Conservation (phyloP, 2,797 vertebrate genomes). For the Manis pentadactyla region DNA sequence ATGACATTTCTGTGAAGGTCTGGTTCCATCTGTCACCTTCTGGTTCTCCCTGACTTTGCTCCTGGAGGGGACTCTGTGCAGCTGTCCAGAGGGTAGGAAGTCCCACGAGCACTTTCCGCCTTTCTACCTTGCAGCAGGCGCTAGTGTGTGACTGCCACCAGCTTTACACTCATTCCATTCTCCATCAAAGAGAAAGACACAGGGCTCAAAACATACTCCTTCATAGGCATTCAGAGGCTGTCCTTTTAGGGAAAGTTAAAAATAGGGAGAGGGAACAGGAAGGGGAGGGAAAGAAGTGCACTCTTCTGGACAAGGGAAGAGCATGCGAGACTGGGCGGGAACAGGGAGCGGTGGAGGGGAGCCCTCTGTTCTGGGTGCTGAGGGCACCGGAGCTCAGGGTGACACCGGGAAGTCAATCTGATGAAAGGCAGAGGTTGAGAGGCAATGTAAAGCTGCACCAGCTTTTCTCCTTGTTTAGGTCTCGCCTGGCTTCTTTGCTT, state of each 20-base stretch:
- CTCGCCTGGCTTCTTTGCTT: not conserved
- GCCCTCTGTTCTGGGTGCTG: not conserved
- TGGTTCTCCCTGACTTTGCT: not conserved
- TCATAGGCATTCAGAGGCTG: not conserved
- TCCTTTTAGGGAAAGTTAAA: not conserved
- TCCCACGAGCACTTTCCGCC: not conserved
- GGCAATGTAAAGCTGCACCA: not conserved
- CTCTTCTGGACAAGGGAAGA: not conserved
- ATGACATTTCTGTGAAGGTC: not conserved
- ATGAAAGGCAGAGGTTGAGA: not conserved
- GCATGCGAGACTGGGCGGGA: fast-evolving
- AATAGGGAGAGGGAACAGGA: not conserved
- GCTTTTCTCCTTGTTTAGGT: not conserved
- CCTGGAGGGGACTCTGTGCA: not conserved
- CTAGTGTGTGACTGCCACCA: not conserved
- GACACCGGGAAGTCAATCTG: not conserved
- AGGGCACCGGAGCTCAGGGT: not conserved
- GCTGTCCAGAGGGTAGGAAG: not conserved
- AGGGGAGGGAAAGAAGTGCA: no score
- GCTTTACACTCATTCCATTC: no score
- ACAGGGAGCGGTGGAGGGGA: not conserved
- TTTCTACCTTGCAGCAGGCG: not conserved
- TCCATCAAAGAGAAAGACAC: no score
- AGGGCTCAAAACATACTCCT: not conserved
- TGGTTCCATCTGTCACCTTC: not conserved